A percentile compares a stretch with the other conserved stretches of the same genome.
These are phyloP conservation scores for Tetramorium parvispinum DNA, from an alignment of 1,140 invertebrate species.

Conservation along the genomic window DNA sequence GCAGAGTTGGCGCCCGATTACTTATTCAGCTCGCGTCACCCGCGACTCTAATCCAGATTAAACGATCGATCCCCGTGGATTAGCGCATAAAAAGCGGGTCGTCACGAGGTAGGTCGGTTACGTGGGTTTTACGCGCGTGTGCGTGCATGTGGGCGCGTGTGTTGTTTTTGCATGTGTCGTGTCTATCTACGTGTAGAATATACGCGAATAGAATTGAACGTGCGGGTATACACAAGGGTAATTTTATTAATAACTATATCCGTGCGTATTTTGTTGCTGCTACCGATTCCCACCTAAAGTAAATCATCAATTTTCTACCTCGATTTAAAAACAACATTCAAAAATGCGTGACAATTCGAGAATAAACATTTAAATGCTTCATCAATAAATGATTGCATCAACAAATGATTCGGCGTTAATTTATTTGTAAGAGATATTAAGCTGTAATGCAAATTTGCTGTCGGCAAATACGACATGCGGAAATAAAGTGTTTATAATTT, in stretches of 20 bases:
- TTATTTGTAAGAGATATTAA: conserved; percentile 41
- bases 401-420: neutral
- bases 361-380: conserved; percentile 34
- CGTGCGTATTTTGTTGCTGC: neutral
- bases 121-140: conserved; percentile 1
- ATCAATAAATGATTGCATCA: neutral
- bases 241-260: conserved; percentile 50
- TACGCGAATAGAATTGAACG: neutral
- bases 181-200: neutral
- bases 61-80: conserved; percentile 75
- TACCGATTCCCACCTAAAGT: neutral
- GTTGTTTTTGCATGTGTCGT: neutral
- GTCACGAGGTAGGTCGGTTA: conserved; percentile 39
- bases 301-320: conserved; percentile 24
- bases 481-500: neutral
- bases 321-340: conserved; percentile 27
- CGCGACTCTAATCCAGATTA: conserved; percentile 77
- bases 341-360: neutral
- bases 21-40: conserved; percentile 73
- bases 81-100: conserved; percentile 73
- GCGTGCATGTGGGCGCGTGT: neutral
- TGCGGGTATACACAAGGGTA: neutral
- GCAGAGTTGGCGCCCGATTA: conserved; percentile 67
- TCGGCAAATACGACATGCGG: neutral
- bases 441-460: neutral